These are phyloP conservation scores for Papilio protenor DNA, from an alignment of 2,888 invertebrate genomes.

Conservation along the genomic window DNA sequence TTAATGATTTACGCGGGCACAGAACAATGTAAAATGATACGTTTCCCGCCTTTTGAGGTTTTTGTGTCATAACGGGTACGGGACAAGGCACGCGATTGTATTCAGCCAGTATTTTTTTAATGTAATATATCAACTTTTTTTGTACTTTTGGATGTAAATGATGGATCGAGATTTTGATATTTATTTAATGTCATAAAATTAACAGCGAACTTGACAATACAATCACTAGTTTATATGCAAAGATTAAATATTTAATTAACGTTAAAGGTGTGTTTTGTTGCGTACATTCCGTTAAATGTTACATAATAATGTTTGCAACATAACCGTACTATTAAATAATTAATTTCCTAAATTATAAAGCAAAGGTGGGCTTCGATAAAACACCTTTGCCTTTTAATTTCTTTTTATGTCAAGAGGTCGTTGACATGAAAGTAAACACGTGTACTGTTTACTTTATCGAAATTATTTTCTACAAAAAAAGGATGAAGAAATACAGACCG, in stretches of 20 bases:
- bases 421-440: neutral
- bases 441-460: neutral
- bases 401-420: constrained; percentile 15
- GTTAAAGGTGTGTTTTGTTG: neutral
- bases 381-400: constrained; percentile 6
- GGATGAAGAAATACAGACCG: neutral
- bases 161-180: neutral
- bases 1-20: constrained; percentile 38
- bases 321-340: neutral
- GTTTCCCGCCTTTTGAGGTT: constrained; percentile 42
- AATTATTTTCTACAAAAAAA: neutral
- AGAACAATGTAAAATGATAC: constrained; percentile 44
- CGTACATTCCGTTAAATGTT: neutral
- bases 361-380: constrained; percentile 10
- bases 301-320: neutral
- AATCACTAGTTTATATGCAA: neutral
- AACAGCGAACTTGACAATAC: neutral
- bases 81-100: constrained; percentile 37
- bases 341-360: constrained; percentile 7
- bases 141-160: neutral
- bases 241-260: neutral
- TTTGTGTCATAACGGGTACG: constrained; percentile 41
- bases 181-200: neutral
- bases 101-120: constrained; percentile 34
- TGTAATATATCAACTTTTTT: constrained; percentile 5